These are phyloP conservation scores for Saguinus imperator DNA, from an alignment of 2,113 vertebrate species.

Conservation along the genomic window DNA sequence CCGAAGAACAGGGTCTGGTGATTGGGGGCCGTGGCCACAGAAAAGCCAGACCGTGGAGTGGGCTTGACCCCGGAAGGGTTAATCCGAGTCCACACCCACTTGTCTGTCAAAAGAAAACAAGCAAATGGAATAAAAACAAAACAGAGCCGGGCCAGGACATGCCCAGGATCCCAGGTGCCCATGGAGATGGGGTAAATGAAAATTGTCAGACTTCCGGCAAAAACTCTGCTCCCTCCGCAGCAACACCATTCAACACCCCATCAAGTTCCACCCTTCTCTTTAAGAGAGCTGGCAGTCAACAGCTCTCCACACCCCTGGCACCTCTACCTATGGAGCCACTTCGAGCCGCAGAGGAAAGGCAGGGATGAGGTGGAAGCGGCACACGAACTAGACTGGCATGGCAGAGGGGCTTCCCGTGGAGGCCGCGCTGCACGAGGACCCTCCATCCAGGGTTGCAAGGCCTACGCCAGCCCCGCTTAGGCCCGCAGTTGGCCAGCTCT, in stretches of 20 bases:
- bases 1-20: slow-evolving; percentile 93
- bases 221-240: background rate
- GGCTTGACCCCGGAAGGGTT: slow-evolving; percentile 92
- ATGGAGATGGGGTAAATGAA: accelerated
- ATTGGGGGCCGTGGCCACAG: slow-evolving; percentile 84
- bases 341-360: background rate
- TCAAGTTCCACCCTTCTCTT: background rate
- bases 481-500: too few species aligned
- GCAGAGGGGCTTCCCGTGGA: background rate
- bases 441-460: too few species aligned
- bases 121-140: background rate
- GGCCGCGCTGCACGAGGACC: too few species aligned
- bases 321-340: accelerated
- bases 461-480: background rate
- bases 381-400: too few species aligned
- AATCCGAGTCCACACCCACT: slow-evolving; percentile 92
- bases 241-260: background rate
- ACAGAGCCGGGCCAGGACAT: background rate
- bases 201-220: background rate
- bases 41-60: slow-evolving; percentile 92
- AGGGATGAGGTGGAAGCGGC: background rate
- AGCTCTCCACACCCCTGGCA: background rate
- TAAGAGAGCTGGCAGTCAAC: background rate
- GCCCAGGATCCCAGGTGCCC: accelerated
- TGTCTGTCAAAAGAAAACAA: slow-evolving; percentile 81